Base-by-base conservation (phyloP, 2,888 invertebrate genomes). In the Byasa hedistus region DNA sequence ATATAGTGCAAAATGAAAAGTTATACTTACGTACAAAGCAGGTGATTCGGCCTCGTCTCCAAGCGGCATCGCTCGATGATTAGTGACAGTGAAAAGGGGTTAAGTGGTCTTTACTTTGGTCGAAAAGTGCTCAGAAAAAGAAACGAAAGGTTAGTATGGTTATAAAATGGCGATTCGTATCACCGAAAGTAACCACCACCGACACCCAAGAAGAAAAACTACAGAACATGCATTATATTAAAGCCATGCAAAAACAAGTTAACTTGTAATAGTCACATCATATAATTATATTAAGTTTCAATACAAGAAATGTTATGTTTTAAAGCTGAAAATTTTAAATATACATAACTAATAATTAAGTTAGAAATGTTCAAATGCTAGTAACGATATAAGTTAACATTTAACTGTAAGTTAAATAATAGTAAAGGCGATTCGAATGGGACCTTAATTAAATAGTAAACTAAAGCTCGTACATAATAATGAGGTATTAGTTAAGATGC, bases 91-190 rank as follows among this genome's bases (percentile, higher is more conserved):
- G 69, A 75, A 76, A 56, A 75, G 61, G 65, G 69, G 69, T 68
- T 72, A 71, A 84, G 81, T 83, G 84, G 74, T 72, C 82, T 86
- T 85, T 87, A 87, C 86, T 86, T 80, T 79, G 71, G 83, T 84
- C 86, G 86, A 81, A 75, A 74, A 70, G 66, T 80, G 78, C 91
- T 91, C 89, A 83, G 80, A 86, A 76, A 89, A 82, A 87, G 81
- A 88, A 84, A 82, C 72, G 75, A 74, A 80, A 82, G 84, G 88
- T 91, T 91, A 91, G 88, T 89, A 75, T 54, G 57, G 69, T 73
- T 67, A 73, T 67, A 70, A 68, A 64, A 66, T 60, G 32, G 32
- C 44, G 48, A 61, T 32, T 17, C 17, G 22, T 36, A 12, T 39
- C 85, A 86, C 87, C 88, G 69, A 80, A 69, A 81, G 80, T 82